phyloP scores from a whole-genome alignment of 2,888 invertebrate species.

The Sphecodes monilicornis region DNA sequence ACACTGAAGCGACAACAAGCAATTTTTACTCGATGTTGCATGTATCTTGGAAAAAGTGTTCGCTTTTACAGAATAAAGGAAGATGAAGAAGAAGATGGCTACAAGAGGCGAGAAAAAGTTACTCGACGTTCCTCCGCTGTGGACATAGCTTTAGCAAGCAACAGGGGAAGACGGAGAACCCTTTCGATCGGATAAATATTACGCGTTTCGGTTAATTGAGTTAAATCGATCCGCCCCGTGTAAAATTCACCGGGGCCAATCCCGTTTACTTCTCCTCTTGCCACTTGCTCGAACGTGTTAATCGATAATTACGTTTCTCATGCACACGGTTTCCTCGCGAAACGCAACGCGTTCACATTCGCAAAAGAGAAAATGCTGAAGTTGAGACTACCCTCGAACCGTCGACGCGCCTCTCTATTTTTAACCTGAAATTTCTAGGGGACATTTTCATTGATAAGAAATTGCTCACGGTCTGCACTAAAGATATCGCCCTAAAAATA shows the following conservation, averaged over 20 bases:
- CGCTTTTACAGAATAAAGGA: not conserved
- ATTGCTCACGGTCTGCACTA: not conserved
- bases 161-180: not conserved
- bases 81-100: not conserved
- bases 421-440: not conserved
- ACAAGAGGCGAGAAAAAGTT: not conserved
- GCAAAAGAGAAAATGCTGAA: not conserved
- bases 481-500: not conserved
- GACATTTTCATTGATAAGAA: not conserved
- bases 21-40: not conserved
- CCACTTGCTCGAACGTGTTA: constrained; percentile 9
- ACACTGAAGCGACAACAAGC: not conserved
- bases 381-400: not conserved
- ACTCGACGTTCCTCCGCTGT: not conserved
- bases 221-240: not conserved
- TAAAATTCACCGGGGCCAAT: not conserved
- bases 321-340: constrained; percentile 5
- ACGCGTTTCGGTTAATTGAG: not conserved
- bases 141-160: not conserved
- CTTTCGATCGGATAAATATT: constrained; percentile 3
- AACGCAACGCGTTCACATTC: not conserved
- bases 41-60: too few relatives aligned
- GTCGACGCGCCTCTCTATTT: not conserved
- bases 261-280: constrained; percentile 7
- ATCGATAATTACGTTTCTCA: constrained; percentile 40